Percentiles rank a stretch among this genome's conserved stretches.
Evolutionary conservation across 2,888 invertebrate species (phyloP).

Genomic region (Clusia tigrina): DNA sequence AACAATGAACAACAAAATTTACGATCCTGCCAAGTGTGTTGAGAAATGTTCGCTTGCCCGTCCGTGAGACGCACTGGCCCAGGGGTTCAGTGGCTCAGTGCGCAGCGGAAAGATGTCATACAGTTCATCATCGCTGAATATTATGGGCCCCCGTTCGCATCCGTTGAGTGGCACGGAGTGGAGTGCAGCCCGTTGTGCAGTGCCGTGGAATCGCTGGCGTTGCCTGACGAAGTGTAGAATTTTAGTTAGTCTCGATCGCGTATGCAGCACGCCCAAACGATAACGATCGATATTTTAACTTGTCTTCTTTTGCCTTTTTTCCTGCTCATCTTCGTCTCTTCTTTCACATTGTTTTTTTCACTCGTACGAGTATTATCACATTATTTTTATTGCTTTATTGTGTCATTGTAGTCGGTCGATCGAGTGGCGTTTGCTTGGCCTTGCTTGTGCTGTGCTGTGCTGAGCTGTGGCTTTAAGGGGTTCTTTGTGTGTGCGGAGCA

Average conservation of each 20-base stretch:
- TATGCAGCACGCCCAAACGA: conserved; percentile 16
- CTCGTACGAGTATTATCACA: too few species aligned
- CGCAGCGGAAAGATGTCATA: conserved; percentile 42
- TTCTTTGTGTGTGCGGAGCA: conserved; percentile 22
- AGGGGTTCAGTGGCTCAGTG: background rate
- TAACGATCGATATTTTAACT: conserved; percentile 28
- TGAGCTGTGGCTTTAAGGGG: conserved; percentile 22
- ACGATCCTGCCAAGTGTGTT: conserved; percentile 8
- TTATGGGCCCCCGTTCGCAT: conserved; percentile 36
- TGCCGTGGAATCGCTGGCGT: background rate
- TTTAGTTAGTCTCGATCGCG: background rate
- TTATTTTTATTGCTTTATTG: conserved; percentile 59
- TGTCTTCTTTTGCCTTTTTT: too few species aligned
- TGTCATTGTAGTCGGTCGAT: conserved; percentile 42
- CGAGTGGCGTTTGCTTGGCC: conserved; percentile 7
- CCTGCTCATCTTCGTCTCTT: too few species aligned
- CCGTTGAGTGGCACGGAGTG: too few species aligned
- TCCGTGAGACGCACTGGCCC: background rate
- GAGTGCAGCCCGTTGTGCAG: too few species aligned
- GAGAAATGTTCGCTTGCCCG: background rate
- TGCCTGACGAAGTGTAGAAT: background rate
- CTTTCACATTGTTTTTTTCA: conserved; percentile 20
- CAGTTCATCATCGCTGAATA: conserved; percentile 43
- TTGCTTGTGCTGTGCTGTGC: conserved; percentile 29
- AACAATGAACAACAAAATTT: background rate